These are phyloP conservation scores for Naso thynnoides DNA, from an alignment of 2,797 vertebrate genomes.

Conservation along the genomic window DNA sequence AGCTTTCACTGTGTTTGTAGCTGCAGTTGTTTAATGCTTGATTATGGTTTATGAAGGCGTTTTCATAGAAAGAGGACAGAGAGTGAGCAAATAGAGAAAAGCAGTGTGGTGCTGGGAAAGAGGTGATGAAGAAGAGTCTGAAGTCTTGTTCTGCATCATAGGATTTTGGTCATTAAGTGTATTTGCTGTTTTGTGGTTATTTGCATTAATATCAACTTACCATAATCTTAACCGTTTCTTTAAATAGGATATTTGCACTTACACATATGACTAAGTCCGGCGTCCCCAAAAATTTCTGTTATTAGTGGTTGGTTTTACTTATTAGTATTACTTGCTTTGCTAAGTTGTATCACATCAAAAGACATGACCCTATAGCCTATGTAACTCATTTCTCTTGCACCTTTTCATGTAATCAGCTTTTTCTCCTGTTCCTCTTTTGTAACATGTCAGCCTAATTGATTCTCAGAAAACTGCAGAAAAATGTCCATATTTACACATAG, in stretches of 20 bases:
- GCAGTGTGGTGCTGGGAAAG: too few species aligned
- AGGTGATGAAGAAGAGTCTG: neutral
- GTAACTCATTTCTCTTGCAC: neutral
- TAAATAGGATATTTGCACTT: neutral
- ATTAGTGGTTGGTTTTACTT: neutral
- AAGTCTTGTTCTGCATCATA: neutral
- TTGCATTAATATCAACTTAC: neutral
- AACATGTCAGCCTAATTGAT: neutral
- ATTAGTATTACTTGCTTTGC: too few species aligned
- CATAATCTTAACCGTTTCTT: neutral
- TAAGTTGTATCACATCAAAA: too few species aligned
- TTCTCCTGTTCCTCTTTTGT: neutral
- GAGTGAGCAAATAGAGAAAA: neutral
- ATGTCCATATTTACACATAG: neutral
- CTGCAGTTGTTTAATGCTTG: neutral
- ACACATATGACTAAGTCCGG: conserved; percentile 18
- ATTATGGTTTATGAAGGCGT: neutral
- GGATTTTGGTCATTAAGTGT: neutral
- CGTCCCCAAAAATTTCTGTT: conserved; percentile 7
- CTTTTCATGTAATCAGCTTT: neutral
- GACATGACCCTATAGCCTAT: neutral
- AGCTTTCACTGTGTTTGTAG: neutral
- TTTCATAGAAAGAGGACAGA: neutral
- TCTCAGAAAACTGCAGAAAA: neutral
- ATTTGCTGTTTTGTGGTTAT: neutral